A percentile compares a stretch with the other conserved stretches of the same genome.
Conservation (phyloP, 2,113 vertebrate genomes). For the Sinocyclocheilus anshuiensis region DNA sequence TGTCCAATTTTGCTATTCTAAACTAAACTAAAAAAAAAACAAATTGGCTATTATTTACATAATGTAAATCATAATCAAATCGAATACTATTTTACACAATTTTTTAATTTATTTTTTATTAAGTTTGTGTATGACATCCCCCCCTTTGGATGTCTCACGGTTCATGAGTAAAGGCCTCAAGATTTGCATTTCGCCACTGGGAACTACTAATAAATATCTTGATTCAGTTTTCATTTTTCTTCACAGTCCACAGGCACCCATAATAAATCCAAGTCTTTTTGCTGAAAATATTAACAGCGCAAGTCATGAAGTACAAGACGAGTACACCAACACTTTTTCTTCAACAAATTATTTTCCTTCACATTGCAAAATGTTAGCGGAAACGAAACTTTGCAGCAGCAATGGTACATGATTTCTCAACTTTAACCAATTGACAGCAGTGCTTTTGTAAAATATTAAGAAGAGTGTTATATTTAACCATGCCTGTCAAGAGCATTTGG, state of each 20-base stretch:
- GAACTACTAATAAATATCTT: not conserved
- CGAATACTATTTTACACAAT: not conserved
- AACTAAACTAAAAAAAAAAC: too few species aligned
- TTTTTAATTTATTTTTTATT: too few species aligned
- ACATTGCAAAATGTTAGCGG: not conserved
- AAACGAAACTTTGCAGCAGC: not conserved
- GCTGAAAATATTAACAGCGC: not conserved
- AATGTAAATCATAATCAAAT: too few species aligned
- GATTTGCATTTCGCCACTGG: not conserved
- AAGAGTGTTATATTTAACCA: constrained; percentile 4
- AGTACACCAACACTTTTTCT: not conserved
- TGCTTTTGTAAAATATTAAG: constrained; percentile 24
- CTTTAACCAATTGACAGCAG: not conserved
- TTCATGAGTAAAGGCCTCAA: not conserved
- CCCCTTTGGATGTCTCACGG: not conserved
- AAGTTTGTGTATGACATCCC: too few species aligned
- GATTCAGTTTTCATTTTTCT: not conserved
- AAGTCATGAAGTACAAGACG: too few species aligned
- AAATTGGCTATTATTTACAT: too few species aligned
- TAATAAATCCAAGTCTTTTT: not conserved
- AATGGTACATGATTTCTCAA: not conserved
- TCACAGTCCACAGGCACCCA: not conserved
- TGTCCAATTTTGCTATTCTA: too few species aligned
- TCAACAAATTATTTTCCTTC: not conserved
- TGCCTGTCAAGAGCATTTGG: constrained; percentile 11